A percentile compares a stretch with the other conserved stretches of the same genome.
Evolutionary conservation across 2,797 vertebrate species (phyloP).

Genomic region (Coccyzus lansbergi): DNA sequence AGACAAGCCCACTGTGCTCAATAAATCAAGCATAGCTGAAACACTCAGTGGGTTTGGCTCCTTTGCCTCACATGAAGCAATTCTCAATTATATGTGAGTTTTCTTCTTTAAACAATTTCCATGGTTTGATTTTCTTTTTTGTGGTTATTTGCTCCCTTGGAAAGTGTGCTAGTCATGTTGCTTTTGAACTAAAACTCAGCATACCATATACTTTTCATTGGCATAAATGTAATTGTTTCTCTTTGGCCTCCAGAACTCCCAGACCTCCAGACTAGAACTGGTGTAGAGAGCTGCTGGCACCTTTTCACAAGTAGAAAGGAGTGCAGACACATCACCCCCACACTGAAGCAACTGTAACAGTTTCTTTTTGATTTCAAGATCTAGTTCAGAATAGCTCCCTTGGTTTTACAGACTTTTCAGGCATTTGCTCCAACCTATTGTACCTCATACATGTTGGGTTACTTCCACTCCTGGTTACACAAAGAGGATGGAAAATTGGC

Average conservation of each 20-base stretch:
- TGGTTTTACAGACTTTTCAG: neutral
- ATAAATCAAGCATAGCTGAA: constrained; percentile 60
- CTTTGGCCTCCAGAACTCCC: constrained; percentile 45
- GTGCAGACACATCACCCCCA: constrained; percentile 13
- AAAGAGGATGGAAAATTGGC: neutral
- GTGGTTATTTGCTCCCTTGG: constrained; percentile 63
- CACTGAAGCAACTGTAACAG: neutral
- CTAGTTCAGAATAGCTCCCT: neutral
- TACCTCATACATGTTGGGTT: neutral
- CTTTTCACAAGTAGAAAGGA: constrained; percentile 30
- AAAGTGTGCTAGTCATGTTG: constrained; percentile 56
- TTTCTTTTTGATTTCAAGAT: constrained; percentile 17
- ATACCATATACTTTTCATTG: constrained; percentile 52
- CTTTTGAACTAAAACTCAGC: constrained; percentile 65
- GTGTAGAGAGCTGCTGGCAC: neutral
- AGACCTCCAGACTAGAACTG: constrained; percentile 37
- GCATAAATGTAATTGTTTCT: constrained; percentile 43
- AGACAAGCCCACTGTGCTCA: constrained; percentile 49
- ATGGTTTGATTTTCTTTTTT: constrained; percentile 60
- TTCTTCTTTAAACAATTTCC: constrained; percentile 60
- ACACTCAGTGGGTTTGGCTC: constrained; percentile 55
- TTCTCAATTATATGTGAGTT: constrained; percentile 59
- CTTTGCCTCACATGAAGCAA: constrained; percentile 48
- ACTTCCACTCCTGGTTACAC: neutral
- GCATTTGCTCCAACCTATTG: neutral